Conservation (phyloP, 2,888 invertebrate genomes). For the Allacma fusca region DNA sequence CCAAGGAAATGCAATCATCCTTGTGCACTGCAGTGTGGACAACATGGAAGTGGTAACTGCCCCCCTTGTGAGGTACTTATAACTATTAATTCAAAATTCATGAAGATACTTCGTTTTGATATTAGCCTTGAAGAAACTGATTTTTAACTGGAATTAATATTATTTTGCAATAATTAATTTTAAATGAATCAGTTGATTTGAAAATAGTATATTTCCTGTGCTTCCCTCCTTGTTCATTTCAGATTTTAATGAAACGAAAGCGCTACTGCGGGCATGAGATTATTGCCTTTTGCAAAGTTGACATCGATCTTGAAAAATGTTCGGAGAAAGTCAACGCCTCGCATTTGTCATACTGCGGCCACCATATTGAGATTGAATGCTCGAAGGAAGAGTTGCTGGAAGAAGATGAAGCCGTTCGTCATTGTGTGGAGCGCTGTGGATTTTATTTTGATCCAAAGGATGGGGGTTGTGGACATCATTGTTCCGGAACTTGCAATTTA, state of each 20-base stretch:
- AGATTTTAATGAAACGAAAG: too few relatives aligned
- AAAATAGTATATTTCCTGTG: too few relatives aligned
- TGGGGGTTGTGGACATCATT: slow-evolving; percentile 38
- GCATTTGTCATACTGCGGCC: not conserved
- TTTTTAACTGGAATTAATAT: too few relatives aligned
- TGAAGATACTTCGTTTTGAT: too few relatives aligned
- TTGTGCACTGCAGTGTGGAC: not conserved
- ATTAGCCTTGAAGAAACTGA: too few relatives aligned
- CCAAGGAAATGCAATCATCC: not conserved
- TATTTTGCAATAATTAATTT: too few relatives aligned
- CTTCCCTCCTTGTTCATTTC: too few relatives aligned
- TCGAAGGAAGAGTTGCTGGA: not conserved
- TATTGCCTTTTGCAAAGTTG: too few relatives aligned
- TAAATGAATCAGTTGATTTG: too few relatives aligned
- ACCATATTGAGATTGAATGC: not conserved
- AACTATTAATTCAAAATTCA: too few relatives aligned
- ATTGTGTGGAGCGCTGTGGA: not conserved
- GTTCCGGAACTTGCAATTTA: slow-evolving; percentile 66
- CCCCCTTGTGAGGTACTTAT: not conserved
- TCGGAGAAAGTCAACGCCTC: not conserved
- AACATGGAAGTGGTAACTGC: not conserved
- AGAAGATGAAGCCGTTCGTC: not conserved
- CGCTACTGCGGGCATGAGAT: too few relatives aligned
- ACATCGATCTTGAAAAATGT: not conserved
- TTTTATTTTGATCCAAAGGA: slow-evolving; percentile 19